Evolutionary conservation across 2,113 vertebrate species (phyloP).

Genomic region (Rana temporaria): DNA sequence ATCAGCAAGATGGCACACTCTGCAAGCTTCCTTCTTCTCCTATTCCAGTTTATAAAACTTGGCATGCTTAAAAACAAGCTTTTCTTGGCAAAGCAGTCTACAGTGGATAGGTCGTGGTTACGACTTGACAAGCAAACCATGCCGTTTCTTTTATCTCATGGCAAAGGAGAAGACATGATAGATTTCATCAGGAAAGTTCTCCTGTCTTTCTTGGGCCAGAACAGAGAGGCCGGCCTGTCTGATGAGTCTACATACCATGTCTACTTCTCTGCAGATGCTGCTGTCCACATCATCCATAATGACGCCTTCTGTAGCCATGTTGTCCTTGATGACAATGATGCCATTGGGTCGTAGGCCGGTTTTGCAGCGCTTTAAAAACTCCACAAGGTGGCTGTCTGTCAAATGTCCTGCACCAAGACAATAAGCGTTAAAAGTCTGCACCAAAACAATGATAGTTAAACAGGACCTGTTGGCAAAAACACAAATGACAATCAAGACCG

Average conservation of each 20-base stretch:
- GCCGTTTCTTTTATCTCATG: constrained; percentile 79
- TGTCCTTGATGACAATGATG: constrained; percentile 93
- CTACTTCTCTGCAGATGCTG: constrained; percentile 91
- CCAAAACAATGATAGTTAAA: too few relatives aligned
- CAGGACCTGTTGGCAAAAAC: too few relatives aligned
- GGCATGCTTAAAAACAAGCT: not conserved
- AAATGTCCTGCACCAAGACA: constrained; percentile 80
- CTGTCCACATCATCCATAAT: constrained; percentile 96
- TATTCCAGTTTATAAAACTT: not conserved
- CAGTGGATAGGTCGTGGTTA: not conserved
- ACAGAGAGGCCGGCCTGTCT: constrained; percentile 80
- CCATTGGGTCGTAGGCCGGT: constrained; percentile 83
- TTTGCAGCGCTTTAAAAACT: constrained; percentile 86
- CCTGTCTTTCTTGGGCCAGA: constrained; percentile 86
- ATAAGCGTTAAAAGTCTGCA: not conserved
- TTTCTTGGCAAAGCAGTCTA: constrained; percentile 42
- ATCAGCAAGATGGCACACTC: too few relatives aligned
- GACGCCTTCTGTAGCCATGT: constrained; percentile 92
- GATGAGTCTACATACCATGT: constrained; percentile 78
- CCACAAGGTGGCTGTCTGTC: constrained; percentile 87
- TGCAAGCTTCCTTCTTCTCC: too few relatives aligned
- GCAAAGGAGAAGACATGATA: constrained; percentile 93
- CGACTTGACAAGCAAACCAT: not conserved
- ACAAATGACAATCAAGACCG: too few relatives aligned
- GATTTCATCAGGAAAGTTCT: constrained; percentile 93